A percentile compares a stretch with the other conserved stretches of the same genome.
Conservation (phyloP, 2,113 vertebrate species). For the Rhinogobius similis region DNA sequence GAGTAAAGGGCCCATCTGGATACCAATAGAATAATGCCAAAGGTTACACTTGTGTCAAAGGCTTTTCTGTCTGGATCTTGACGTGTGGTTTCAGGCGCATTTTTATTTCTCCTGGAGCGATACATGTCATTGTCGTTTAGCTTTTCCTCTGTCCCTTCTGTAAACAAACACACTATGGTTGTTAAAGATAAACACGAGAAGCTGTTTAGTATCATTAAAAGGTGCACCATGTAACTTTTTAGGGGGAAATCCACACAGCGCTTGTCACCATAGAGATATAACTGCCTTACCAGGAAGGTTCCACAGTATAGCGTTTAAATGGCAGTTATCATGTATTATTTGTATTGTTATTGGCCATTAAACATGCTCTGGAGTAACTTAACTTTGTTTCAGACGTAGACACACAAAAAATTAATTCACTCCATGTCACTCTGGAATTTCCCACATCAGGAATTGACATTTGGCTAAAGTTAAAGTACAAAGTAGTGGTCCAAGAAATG, state of each 20-base stretch:
- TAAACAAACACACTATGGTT: background rate
- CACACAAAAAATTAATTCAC: too few relatives aligned
- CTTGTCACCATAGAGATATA: too few relatives aligned
- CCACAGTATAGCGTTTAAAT: too few relatives aligned
- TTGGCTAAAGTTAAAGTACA: too few relatives aligned
- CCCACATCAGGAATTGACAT: too few relatives aligned
- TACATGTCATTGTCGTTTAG: constrained; percentile 24
- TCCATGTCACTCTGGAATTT: too few relatives aligned
- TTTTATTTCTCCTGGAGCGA: constrained; percentile 16
- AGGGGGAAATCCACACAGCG: background rate
- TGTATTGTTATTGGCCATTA: too few relatives aligned
- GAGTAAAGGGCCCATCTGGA: background rate
- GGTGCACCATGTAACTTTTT: background rate
- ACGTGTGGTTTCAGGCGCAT: constrained; percentile 6
- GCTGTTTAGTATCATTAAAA: background rate
- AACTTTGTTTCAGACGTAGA: too few relatives aligned
- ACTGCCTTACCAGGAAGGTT: background rate
- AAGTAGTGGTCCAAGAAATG: too few relatives aligned
- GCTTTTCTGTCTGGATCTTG: constrained; percentile 2
- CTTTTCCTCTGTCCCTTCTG: background rate
- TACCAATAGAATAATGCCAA: background rate
- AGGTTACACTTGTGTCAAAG: background rate
- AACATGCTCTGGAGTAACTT: too few relatives aligned
- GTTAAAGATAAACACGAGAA: background rate
- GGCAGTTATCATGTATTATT: too few relatives aligned